These are phyloP conservation scores for Drosophila tani DNA, from an alignment of 1,140 invertebrate genomes.

Conservation along the genomic window DNA sequence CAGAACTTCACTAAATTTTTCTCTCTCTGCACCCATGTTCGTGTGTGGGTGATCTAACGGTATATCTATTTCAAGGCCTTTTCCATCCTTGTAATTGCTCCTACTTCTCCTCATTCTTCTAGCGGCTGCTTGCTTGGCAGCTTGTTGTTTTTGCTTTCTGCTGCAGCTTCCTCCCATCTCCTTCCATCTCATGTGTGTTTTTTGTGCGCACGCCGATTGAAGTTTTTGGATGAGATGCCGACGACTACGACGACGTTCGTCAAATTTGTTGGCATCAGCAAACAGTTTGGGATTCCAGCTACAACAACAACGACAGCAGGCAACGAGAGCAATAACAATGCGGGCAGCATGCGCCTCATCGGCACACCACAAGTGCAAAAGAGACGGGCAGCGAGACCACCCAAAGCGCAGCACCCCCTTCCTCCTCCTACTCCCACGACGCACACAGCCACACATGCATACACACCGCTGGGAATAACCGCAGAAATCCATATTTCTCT, in stretches of 20 bases:
- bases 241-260: constrained; percentile 77
- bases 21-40: constrained; percentile 11
- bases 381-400: constrained; percentile 52
- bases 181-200: constrained; percentile 1
- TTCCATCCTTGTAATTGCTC: constrained; percentile 71
- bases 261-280: constrained; percentile 83
- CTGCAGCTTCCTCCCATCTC: constrained; percentile 27
- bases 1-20: no score
- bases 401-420: constrained; percentile 44
- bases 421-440: not conserved
- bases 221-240: constrained; percentile 73
- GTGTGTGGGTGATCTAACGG: constrained; percentile 25
- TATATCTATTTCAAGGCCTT: constrained; percentile 81
- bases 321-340: constrained; percentile 43
- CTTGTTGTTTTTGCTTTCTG: constrained; percentile 38
- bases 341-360: constrained; percentile 51
- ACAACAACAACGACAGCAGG: constrained; percentile 35
- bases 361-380: constrained; percentile 7
- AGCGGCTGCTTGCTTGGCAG: constrained; percentile 16
- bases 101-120: constrained; percentile 3
- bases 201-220: constrained; percentile 70
- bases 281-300: constrained; percentile 63
- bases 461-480: constrained; percentile 35
- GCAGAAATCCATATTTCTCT: constrained; percentile 78
- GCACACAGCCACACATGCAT: not conserved